Evolutionary conservation across 1,140 invertebrate species (phyloP).

Genomic region (Conus ventricosus): DNA sequence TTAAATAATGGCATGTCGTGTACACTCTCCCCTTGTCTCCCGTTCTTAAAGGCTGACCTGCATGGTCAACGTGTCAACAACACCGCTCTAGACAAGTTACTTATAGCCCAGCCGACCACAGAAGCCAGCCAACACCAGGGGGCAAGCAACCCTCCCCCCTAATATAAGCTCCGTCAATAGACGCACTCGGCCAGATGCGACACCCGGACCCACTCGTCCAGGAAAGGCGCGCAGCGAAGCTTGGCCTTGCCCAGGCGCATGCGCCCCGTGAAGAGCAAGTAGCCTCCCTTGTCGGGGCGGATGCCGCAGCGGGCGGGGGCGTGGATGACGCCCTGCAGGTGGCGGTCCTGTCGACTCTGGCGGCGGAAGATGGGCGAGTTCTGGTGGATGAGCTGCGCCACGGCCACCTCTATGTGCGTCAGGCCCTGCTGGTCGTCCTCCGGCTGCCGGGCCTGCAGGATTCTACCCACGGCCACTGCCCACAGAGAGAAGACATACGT

Average conservation of each 20-base stretch:
- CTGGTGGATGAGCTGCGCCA: conserved; percentile 58
- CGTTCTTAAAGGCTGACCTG: too few species aligned
- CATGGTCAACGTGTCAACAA: too few species aligned
- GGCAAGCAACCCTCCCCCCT: too few species aligned
- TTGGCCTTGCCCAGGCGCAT: conserved; percentile 83
- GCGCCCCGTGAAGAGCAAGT: conserved; percentile 87
- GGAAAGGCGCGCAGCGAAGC: conserved; percentile 83
- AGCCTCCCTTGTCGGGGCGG: conserved; percentile 78
- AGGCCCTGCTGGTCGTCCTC: conserved; percentile 7
- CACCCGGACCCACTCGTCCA: conserved; percentile 82
- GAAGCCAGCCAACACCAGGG: too few species aligned
- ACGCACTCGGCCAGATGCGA: conserved; percentile 77
- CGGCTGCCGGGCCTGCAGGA: conserved; percentile 28
- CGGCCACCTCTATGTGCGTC: conserved; percentile 52
- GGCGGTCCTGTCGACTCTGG: conserved; percentile 27
- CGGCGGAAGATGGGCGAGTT: conserved; percentile 36
- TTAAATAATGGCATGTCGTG: too few species aligned
- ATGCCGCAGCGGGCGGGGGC: conserved; percentile 83
- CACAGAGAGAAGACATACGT: not conserved
- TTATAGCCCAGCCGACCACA: too few species aligned
- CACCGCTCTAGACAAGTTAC: too few species aligned
- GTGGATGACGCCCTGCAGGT: conserved; percentile 65
- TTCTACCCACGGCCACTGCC: conserved; percentile 60
- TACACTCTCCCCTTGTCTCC: too few species aligned
- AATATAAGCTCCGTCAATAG: conserved; percentile 51